phyloP scores from a whole-genome alignment of 2,888 invertebrate genomes.

The Xestoiulus laeticollis region DNA sequence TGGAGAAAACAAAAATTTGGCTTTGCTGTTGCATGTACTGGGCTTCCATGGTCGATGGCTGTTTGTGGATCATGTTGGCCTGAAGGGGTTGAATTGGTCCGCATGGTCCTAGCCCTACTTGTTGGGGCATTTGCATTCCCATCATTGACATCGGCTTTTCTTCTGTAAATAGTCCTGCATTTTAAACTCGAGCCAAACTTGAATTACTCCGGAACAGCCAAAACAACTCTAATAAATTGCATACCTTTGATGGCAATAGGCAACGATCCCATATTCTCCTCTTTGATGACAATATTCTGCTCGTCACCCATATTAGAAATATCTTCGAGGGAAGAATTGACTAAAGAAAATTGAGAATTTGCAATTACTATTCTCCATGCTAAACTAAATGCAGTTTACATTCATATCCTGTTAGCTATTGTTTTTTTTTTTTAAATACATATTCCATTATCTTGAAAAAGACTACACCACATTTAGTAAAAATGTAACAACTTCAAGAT shows the following conservation, averaged over 20 bases:
- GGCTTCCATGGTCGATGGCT: constrained; percentile 76
- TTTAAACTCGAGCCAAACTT: background rate
- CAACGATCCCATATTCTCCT: constrained; percentile 36
- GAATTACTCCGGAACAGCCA: background rate
- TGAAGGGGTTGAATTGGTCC: constrained; percentile 69
- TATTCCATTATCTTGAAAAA: no score
- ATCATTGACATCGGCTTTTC: constrained; percentile 45
- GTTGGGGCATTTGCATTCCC: constrained; percentile 29
- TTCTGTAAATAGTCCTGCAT: background rate
- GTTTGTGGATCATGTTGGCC: constrained; percentile 79
- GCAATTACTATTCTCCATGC: background rate
- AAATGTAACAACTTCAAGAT: no score
- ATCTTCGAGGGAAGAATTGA: constrained; percentile 50
- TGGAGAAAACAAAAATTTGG: constrained; percentile 97
- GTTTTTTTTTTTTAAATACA: no score
- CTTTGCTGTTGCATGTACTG: constrained; percentile 95
- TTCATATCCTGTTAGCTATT: background rate
- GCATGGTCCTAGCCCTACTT: constrained; percentile 41
- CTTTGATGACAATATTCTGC: constrained; percentile 44
- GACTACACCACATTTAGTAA: no score
- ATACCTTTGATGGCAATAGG: constrained; percentile 50
- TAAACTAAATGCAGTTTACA: background rate
- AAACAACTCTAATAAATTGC: background rate
- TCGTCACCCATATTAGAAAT: constrained; percentile 45
- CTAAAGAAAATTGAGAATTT: constrained; percentile 1